phyloP scores from a whole-genome alignment of 2,888 invertebrate species.

The Osedax frankpressi region DNA sequence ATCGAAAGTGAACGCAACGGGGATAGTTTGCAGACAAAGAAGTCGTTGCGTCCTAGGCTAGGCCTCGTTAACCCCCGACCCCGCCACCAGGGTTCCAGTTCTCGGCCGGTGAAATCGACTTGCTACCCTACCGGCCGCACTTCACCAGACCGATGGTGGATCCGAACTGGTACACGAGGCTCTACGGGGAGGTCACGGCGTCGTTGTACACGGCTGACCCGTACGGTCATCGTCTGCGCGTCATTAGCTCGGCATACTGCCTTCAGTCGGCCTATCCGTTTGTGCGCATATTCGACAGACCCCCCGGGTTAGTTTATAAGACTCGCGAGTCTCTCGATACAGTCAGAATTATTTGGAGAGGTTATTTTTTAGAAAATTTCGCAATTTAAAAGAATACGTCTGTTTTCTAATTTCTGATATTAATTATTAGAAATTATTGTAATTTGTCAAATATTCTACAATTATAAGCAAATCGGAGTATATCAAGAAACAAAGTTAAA shows the following conservation, averaged over 20 bases:
- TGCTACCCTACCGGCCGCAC: slow-evolving; percentile 29
- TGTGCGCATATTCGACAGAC: not conserved
- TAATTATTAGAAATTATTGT: no score
- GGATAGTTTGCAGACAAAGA: slow-evolving; percentile 60
- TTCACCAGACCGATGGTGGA: slow-evolving; percentile 25
- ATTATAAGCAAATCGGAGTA: no score
- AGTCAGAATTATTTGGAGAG: no score
- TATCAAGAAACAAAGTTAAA: no score
- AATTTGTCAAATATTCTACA: no score
- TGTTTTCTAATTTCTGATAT: no score
- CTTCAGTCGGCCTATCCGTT: not conserved
- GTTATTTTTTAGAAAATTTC: no score
- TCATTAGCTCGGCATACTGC: slow-evolving; percentile 60
- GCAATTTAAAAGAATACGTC: no score
- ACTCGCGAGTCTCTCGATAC: no score
- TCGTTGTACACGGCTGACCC: slow-evolving; percentile 52
- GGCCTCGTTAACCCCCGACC: slow-evolving; percentile 55
- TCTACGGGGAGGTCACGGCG: slow-evolving; percentile 42
- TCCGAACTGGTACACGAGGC: slow-evolving; percentile 30
- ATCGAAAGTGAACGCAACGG: no score
- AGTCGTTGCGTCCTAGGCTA: slow-evolving; percentile 62
- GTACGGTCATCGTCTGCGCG: slow-evolving; percentile 59
- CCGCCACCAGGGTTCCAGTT: slow-evolving; percentile 69
- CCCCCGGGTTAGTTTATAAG: not conserved
- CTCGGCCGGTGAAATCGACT: slow-evolving; percentile 54